Percentiles rank a stretch among this genome's conserved stretches.
These are phyloP conservation scores for Varanus komodoensis DNA, from an alignment of 2,113 vertebrate species.

Conservation along the genomic window DNA sequence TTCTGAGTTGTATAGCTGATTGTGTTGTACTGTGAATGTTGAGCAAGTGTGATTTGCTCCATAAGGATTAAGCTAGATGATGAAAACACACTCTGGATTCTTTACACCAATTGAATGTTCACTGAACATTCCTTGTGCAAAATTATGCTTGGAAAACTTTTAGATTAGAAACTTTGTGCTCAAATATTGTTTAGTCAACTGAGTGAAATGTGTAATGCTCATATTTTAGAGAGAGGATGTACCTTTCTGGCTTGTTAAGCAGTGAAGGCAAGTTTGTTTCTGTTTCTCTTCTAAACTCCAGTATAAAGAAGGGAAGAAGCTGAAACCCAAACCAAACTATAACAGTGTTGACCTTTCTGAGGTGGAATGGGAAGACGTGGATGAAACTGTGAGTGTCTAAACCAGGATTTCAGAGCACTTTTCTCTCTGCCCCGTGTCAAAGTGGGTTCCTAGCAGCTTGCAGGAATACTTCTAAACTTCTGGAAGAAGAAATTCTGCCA, in stretches of 20 bases:
- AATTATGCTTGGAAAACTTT: background rate
- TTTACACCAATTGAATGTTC: background rate
- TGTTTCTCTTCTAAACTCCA: conserved; percentile 53
- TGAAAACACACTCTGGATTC: background rate
- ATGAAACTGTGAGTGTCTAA: conserved; percentile 83
- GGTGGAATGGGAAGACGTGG: conserved; percentile 93
- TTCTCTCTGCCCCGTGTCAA: accelerated
- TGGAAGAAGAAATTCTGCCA: background rate
- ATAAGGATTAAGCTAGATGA: background rate
- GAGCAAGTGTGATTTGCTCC: background rate
- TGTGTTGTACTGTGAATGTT: background rate
- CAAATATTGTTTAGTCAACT: background rate
- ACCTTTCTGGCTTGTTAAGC: background rate
- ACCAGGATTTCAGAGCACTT: background rate
- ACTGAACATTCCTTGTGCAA: background rate
- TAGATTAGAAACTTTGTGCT: background rate
- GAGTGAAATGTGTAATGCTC: background rate
- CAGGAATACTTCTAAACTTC: background rate
- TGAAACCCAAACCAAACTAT: conserved; percentile 95
- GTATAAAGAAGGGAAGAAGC: conserved; percentile 93
- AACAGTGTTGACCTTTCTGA: conserved; percentile 95
- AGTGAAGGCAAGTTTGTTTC: background rate
- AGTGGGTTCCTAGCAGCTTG: background rate
- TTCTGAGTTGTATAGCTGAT: background rate
- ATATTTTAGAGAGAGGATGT: background rate